Base-by-base conservation (phyloP, 2,113 vertebrate species). In the Hucho hucho region DNA sequence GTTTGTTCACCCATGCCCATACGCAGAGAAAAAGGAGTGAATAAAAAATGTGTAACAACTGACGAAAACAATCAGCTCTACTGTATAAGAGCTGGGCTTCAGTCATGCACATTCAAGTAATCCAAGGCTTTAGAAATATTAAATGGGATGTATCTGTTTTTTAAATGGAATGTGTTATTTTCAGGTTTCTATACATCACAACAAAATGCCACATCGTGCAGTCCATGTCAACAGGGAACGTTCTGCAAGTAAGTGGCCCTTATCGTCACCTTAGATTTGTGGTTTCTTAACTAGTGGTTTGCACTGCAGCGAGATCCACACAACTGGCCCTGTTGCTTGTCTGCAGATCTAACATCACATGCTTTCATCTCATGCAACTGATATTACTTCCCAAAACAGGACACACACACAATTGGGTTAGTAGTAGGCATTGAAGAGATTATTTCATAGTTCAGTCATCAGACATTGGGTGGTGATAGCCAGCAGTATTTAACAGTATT, bases 221-320 rank as follows among this genome's bases (percentile, higher is more conserved):
- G 89, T 28, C 92, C 95, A 3, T 97, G 96, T 85, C 72, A 68
- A 1, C 82, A 70, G 0, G 96, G 94, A 82, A 90, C 83, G 0
- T 96, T 93, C 67, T 97, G 95, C 95, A 96, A 95, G 96, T 97
- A 90, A 93, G 92, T 81, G 67, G 0, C 12, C 20, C 2, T 75
- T 29, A 69, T 14, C 12, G 47, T 72, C 49, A 14, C n/a, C 1
- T 1, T 9, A 18, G 67, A 20, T 68, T 3, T 69, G 24, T 58
- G 69, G 29, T 16, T 67, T 5, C 65, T 67, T 20, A 14, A 16
- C 12, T n/a, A 53, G 16, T 18, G 49, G 49, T 53, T 14, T 18
- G 49, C 29, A 37, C 28, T 32, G 18, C 64, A 25, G 18, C 56
- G 73, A 47, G 63, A 67, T 67, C 56, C 76, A 64, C 77, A 70